A percentile compares a stretch with the other conserved stretches of the same genome.
These are phyloP conservation scores for Macaria liturata DNA, from an alignment of 2,888 invertebrate genomes.

Conservation along the genomic window DNA sequence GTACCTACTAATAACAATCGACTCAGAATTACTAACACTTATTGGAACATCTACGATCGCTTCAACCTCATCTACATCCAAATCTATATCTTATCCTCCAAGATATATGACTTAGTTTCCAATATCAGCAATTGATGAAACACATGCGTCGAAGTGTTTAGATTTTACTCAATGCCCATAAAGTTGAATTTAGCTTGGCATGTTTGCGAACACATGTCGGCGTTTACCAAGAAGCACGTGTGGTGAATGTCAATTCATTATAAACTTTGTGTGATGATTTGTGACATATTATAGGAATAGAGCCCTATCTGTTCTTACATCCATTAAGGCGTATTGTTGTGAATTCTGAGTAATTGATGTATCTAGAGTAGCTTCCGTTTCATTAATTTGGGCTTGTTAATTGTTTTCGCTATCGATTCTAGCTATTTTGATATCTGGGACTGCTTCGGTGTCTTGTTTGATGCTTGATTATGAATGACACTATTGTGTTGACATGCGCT, in stretches of 20 bases:
- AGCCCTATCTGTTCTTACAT: conserved; percentile 69
- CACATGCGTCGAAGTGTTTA: conserved; percentile 22
- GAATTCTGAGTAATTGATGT: conserved; percentile 73
- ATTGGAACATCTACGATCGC: conserved; percentile 17
- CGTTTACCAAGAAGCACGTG: conserved; percentile 62
- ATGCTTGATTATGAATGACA: not conserved
- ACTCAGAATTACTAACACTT: conserved; percentile 24
- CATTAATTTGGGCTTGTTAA: conserved; percentile 58
- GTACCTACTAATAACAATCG: conserved; percentile 31
- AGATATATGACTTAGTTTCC: conserved; percentile 27
- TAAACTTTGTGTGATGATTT: conserved; percentile 82
- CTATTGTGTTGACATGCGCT: too few relatives aligned
- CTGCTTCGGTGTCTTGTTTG: not conserved
- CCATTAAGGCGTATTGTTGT: conserved; percentile 72
- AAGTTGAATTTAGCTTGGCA: conserved; percentile 39
- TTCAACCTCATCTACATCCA: conserved; percentile 5
- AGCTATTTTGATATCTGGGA: conserved; percentile 30
- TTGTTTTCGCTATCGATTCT: conserved; percentile 51
- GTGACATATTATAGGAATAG: conserved; percentile 80
- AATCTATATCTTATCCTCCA: conserved; percentile 22
- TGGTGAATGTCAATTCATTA: conserved; percentile 82
- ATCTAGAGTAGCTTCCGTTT: conserved; percentile 59
- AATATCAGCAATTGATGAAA: conserved; percentile 28
- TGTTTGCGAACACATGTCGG: conserved; percentile 45
- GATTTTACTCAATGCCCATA: conserved; percentile 29